phyloP scores from a whole-genome alignment of 2,797 vertebrate genomes.

The Propithecus perrieri region DNA sequence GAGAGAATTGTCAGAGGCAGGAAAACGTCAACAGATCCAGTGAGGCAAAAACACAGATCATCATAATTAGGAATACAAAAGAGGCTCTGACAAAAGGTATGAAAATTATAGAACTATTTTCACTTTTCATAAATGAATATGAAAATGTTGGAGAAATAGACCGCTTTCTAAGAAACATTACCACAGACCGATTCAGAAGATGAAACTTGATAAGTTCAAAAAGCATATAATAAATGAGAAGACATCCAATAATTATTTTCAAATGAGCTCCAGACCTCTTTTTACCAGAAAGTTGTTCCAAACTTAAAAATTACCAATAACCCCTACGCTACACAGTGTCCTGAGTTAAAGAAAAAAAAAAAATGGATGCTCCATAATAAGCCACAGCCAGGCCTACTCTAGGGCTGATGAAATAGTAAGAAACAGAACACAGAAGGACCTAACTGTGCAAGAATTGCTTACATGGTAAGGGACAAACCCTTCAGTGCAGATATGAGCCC shows the following conservation, averaged over 20 bases:
- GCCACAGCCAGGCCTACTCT: neutral
- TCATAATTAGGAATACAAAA: neutral
- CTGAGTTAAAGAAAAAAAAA: neutral
- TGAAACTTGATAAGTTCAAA: neutral
- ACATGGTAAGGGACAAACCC: too few relatives aligned
- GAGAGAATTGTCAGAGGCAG: neutral
- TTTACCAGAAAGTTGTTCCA: neutral
- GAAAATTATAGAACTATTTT: neutral
- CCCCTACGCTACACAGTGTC: fast-evolving
- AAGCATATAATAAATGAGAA: neutral
- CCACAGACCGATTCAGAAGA: neutral
- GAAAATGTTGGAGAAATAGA: neutral
- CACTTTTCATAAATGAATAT: neutral
- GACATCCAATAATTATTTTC: neutral
- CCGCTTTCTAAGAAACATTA: neutral
- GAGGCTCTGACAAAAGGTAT: neutral
- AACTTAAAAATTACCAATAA: neutral
- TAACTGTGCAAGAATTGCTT: neutral
- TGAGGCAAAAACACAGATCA: neutral
- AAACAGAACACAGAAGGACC: neutral
- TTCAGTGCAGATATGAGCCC: neutral
- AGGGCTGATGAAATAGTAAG: neutral
- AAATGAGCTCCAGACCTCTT: neutral
- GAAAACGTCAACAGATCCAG: neutral
- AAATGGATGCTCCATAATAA: neutral